Evolutionary conservation across 2,888 invertebrate species (phyloP).

Genomic region (Limnephilus auricula): DNA sequence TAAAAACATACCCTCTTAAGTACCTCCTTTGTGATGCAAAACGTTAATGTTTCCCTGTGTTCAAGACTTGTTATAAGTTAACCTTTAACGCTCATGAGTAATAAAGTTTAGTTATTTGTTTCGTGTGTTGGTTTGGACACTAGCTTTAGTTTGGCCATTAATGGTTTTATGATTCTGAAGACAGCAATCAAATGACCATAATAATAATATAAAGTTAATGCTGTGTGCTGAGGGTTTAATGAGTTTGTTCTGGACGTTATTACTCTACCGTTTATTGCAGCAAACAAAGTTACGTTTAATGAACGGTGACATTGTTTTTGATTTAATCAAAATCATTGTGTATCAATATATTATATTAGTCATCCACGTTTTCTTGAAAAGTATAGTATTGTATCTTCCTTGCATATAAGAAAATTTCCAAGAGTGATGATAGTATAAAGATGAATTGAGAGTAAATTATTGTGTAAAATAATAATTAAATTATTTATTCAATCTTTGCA

Average conservation of each 20-base stretch:
- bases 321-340: background rate
- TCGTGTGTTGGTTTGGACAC: conserved; percentile 33
- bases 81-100: conserved; percentile 6
- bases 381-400: background rate
- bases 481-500: too few species aligned
- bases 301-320: background rate
- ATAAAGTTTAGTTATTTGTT: conserved; percentile 40
- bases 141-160: conserved; percentile 24
- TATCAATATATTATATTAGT: background rate
- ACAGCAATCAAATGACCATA: conserved; percentile 27
- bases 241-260: background rate
- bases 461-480: too few species aligned
- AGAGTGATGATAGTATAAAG: too few species aligned
- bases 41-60: background rate
- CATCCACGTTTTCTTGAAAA: background rate
- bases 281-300: background rate
- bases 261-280: background rate
- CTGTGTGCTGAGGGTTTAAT: background rate
- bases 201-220: background rate
- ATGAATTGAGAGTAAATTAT: too few species aligned
- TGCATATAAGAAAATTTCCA: background rate
- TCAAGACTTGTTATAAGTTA: background rate
- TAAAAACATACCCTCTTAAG: too few species aligned
- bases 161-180: conserved; percentile 27
- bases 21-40: background rate